A percentile compares a stretch with the other conserved stretches of the same genome.
phyloP scores from a whole-genome alignment of 1,140 invertebrate genomes.

The Orussus abietinus region DNA sequence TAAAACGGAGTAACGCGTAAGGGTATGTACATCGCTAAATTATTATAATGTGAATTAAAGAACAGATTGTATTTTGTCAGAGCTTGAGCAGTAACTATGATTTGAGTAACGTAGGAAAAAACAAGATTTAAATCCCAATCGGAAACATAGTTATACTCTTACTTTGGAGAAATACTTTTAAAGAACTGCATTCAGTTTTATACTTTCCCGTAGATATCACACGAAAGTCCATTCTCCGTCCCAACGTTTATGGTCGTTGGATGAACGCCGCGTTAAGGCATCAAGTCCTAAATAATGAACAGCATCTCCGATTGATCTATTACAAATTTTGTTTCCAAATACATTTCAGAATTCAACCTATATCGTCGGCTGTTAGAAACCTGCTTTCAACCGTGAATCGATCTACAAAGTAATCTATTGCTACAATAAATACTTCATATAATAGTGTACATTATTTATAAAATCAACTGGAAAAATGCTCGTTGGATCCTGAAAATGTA shows the following conservation, averaged over 20 bases:
- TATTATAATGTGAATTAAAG: conserved; percentile 4
- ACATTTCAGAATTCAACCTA: not conserved
- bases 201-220: conserved; percentile 16
- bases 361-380: no score
- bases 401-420: conserved; percentile 10
- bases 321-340: not conserved
- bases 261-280: not conserved
- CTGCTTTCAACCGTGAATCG: no score
- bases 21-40: conserved; percentile 4
- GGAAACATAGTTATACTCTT: conserved; percentile 12
- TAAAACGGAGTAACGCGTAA: not conserved
- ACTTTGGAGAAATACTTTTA: conserved; percentile 6
- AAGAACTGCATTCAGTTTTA: conserved; percentile 3
- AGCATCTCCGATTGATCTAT: not conserved
- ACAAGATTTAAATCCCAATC: conserved; percentile 3
- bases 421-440: conserved; percentile 14
- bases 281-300: conserved; percentile 7
- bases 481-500: conserved; percentile 19
- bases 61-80: conserved; percentile 3
- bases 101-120: conserved; percentile 12
- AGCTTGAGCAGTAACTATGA: conserved; percentile 8
- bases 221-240: conserved; percentile 19
- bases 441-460: conserved; percentile 9
- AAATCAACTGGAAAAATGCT: conserved; percentile 9
- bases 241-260: conserved; percentile 1